Percentiles rank a stretch among this genome's conserved stretches.
Conservation (phyloP, 2,888 invertebrate species). For the Hyles lineata region DNA sequence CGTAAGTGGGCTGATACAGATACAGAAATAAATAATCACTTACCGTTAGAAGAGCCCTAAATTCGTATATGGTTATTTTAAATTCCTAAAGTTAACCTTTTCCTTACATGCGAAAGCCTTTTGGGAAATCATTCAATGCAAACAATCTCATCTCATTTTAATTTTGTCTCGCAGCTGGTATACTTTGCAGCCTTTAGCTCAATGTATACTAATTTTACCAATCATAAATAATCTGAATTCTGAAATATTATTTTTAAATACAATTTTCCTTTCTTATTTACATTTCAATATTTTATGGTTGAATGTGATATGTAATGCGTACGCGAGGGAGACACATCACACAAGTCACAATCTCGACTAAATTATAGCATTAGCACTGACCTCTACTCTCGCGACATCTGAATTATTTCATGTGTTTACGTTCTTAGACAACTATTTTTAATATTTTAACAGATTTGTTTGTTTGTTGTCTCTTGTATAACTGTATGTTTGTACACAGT, state of each 20-base stretch:
- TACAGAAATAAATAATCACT: too few relatives aligned
- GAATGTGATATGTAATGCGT: background rate
- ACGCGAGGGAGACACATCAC: background rate
- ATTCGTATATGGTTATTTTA: too few relatives aligned
- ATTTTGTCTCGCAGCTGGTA: too few relatives aligned
- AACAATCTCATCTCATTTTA: too few relatives aligned
- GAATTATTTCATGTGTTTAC: slow-evolving; percentile 2
- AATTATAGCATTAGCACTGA: background rate
- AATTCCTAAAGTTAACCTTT: too few relatives aligned
- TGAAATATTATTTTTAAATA: background rate
- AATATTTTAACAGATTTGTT: background rate
- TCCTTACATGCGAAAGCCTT: too few relatives aligned
- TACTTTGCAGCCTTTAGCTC: too few relatives aligned
- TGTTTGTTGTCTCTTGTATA: background rate
- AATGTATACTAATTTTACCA: too few relatives aligned
- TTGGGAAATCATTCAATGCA: too few relatives aligned
- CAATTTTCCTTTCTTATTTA: background rate
- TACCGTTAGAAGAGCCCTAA: too few relatives aligned
- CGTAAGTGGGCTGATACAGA: too few relatives aligned
- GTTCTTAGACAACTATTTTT: background rate
- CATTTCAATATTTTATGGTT: background rate
- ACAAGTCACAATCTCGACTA: background rate
- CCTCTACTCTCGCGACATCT: background rate
- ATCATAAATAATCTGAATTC: background rate
- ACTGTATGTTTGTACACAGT: too few relatives aligned